These are phyloP conservation scores for Notodonta dromedarius DNA, from an alignment of 2,888 invertebrate species.

Conservation along the genomic window DNA sequence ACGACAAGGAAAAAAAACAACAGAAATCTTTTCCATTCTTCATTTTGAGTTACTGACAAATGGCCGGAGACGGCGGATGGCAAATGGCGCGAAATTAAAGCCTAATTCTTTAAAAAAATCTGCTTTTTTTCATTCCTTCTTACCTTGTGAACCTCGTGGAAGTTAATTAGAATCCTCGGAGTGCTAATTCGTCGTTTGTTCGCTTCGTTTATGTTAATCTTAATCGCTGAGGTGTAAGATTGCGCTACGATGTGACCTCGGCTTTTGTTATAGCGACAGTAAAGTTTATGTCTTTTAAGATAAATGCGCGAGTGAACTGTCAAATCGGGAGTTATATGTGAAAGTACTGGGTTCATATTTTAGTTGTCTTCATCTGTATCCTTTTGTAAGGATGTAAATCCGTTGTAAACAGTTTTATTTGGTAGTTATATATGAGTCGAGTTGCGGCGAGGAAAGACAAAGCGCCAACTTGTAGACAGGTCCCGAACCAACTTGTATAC, in stretches of 20 bases:
- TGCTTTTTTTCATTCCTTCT: conserved; percentile 15
- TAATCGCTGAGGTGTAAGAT: conserved; percentile 37
- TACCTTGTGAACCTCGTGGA: conserved; percentile 20
- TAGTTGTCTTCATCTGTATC: too few species aligned
- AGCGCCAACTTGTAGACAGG: too few species aligned
- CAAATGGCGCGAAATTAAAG: conserved; percentile 55
- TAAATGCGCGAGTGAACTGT: neutral
- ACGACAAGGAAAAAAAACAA: conserved; percentile 41
- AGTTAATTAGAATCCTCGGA: conserved; percentile 42
- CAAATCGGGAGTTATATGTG: neutral
- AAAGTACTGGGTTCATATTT: neutral
- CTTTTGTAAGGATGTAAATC: too few species aligned
- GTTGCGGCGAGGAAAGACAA: too few species aligned
- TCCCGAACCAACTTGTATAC: too few species aligned
- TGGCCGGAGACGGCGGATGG: conserved; percentile 38
- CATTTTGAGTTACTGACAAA: conserved; percentile 52
- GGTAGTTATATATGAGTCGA: too few species aligned
- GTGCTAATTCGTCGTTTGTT: conserved; percentile 47
- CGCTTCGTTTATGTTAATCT: conserved; percentile 42
- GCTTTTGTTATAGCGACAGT: conserved; percentile 30
- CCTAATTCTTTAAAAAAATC: conserved; percentile 43
- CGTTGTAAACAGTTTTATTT: too few species aligned
- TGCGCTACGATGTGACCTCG: conserved; percentile 38
- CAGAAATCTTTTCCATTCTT: conserved; percentile 48
- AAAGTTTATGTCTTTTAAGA: conserved; percentile 30